Evolutionary conservation across 2,797 vertebrate genomes (phyloP), one percentile per base, ranked within the genome.

Genomic region (Poeciliopsis presidionis): DNA sequence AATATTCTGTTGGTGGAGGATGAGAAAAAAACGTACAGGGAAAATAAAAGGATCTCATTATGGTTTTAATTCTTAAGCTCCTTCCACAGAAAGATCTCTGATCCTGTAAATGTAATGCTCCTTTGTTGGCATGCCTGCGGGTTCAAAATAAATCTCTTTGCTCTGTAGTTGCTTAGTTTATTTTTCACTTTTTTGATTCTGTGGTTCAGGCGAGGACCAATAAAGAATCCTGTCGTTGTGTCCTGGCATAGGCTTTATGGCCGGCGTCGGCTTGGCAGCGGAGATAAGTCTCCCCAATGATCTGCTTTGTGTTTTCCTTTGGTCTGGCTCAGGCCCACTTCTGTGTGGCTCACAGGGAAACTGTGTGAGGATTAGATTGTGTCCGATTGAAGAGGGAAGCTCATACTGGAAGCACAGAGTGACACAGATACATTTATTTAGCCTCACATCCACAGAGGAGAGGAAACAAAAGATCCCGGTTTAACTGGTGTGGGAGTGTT

Each of bases 371-470:
- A 79, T 13, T 25, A 85, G 84, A 88, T 77, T 81, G 76, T 39
- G 84, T 84, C 61, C 80, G 83, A 79, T 78, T 63, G 59, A 81
- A n/a, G 80, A 79, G 77, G 69, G 79, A 79, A 82, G 74, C 49
- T 16, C 25, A 55, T 28, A 76, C 75, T 69, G 82, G 78, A 79
- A 86, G 73, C 67, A 82, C 81, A 85, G 0, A 86, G 51, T 89
- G 87, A 88, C 84, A 92, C 87, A 91, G 84, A 92, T 89, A 84
- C 88, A 92, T 90, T 85, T 3, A 74, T 76, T 85, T 80, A 89
- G 78, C 49, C 71, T 72, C 80, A 84, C 49, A 70, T 80, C 78
- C 72, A 78, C 61, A 57, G 73, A 81, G 70, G 53, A 75, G 67
- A 67, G 20, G 73, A 77, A 36, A 49, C 33, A 70, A 51, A 20